Evolutionary conservation across 2,797 vertebrate species (phyloP).

Genomic region (Heterohyrax brucei): DNA sequence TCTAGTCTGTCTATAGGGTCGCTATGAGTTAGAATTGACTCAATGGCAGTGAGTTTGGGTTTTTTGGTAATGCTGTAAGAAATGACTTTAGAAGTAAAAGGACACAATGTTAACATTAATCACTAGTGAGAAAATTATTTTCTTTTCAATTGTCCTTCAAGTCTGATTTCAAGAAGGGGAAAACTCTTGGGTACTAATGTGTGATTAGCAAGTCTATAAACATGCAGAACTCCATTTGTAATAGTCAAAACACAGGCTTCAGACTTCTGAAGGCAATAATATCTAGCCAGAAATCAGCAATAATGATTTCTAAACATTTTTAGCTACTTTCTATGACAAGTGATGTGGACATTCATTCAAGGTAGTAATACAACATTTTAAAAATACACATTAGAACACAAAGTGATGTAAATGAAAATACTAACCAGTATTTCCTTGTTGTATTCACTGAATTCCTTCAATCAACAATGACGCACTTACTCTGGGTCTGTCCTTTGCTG

Average conservation of each 20-base stretch:
- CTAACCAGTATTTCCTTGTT: neutral
- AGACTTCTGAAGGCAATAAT: neutral
- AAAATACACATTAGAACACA: neutral
- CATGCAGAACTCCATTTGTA: constrained; percentile 7
- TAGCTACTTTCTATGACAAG: constrained; percentile 42
- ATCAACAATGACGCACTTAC: constrained; percentile 8
- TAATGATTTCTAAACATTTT: neutral
- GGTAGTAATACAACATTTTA: neutral
- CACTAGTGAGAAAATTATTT: neutral
- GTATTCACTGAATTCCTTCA: constrained; percentile 41
- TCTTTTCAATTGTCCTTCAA: constrained; percentile 53
- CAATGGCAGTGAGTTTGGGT: too few relatives aligned
- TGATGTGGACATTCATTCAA: constrained; percentile 42
- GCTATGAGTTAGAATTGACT: too few relatives aligned
- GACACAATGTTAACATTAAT: constrained; percentile 44
- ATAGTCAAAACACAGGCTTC: neutral
- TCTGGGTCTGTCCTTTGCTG: neutral
- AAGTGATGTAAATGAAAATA: constrained; percentile 51
- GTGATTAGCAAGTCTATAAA: constrained; percentile 62
- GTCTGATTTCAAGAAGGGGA: neutral
- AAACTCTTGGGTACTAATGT: neutral
- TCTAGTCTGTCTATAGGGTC: too few relatives aligned
- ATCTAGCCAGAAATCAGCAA: constrained; percentile 37
- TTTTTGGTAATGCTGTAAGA: neutral
- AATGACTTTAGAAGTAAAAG: constrained; percentile 61